These are phyloP conservation scores for Clarias laeviceps DNA, from an alignment of 2,797 vertebrate species.

Conservation along the genomic window DNA sequence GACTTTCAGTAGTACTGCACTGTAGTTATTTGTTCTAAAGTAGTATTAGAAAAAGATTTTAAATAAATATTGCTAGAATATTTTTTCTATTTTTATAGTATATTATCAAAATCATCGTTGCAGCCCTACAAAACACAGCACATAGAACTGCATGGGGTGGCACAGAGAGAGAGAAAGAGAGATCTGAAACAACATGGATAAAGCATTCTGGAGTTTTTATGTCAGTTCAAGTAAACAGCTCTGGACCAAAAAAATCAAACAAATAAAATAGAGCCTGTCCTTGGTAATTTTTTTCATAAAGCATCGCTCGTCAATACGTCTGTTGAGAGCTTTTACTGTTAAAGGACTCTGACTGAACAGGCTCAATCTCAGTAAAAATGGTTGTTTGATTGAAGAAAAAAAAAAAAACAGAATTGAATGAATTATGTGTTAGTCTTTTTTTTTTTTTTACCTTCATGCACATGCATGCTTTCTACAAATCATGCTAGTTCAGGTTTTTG, in stretches of 20 bases:
- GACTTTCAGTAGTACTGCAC: not conserved
- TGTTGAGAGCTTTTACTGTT: not conserved
- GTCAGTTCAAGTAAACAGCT: not conserved
- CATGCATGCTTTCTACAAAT: not conserved
- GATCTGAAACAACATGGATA: not conserved
- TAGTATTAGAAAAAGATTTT: not conserved
- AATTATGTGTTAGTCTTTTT: not conserved
- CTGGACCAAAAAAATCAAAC: not conserved
- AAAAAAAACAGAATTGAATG: not conserved
- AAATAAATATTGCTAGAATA: not conserved
- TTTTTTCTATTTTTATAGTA: not conserved
- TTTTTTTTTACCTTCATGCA: not conserved
- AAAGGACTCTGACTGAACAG: not conserved
- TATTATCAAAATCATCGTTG: not conserved
- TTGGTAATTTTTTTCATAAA: not conserved
- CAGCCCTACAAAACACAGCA: conserved; percentile 16
- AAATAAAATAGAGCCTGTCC: not conserved
- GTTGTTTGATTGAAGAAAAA: not conserved
- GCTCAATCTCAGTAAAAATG: not conserved
- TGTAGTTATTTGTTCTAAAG: no score
- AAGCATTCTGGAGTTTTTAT: not conserved
- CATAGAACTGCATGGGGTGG: not conserved
- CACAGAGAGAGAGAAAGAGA: not conserved
- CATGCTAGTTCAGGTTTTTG: not conserved
- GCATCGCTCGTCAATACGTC: not conserved